Evolutionary conservation across 1,140 invertebrate species (phyloP), one percentile per base, ranked within the genome.

Genomic region (Tetramorium simillimum): DNA sequence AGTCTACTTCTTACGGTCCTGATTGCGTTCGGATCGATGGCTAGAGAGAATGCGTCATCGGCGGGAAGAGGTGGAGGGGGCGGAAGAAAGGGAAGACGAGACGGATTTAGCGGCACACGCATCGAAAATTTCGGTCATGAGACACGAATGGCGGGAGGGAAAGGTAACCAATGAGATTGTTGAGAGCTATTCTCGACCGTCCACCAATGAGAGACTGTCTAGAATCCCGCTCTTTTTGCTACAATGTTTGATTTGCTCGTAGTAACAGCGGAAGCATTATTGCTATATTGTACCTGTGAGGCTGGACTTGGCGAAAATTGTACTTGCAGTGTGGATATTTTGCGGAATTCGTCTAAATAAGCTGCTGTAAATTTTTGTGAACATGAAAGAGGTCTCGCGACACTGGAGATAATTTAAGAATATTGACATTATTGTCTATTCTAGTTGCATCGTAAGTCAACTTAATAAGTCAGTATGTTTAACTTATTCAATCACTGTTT

Each of bases 161-260:
- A 51, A 43, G 28, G 14, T n/a, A 77, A 49, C 90, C 89, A 92
- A 91, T 90, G 43, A 85, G 51, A 78, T 67, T 53, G 28, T 24
- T 65, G 40, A 28, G 4, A 76, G 49, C 37, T 72, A 56, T 82
- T 65, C 51, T 67, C 49, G 40, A 4, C 2, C 16, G 1, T 58
- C 49, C 73, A 60, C 92, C 91, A 92, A 92, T 92, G 62, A 40
- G 24, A 82, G 58, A 28, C 33, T 28, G 37, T 18, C 18, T 24
- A 88, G 33, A 33, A 67, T 67, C 87, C 65, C 67, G 72, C 81
- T 88, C 53, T 89, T 92, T 91, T 69, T 24, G 60, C 40, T 82
- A 86, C 77, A 84, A 33, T 33, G 2, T 33, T 33, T 33, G 1
- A 33, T 33, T 33, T 2, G 2, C 28, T 28, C 28, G n/a, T n/a